Evolutionary conservation across 2,888 invertebrate genomes (phyloP), one percentile per base, ranked within the genome.

Genomic region (Biston betularia): DNA sequence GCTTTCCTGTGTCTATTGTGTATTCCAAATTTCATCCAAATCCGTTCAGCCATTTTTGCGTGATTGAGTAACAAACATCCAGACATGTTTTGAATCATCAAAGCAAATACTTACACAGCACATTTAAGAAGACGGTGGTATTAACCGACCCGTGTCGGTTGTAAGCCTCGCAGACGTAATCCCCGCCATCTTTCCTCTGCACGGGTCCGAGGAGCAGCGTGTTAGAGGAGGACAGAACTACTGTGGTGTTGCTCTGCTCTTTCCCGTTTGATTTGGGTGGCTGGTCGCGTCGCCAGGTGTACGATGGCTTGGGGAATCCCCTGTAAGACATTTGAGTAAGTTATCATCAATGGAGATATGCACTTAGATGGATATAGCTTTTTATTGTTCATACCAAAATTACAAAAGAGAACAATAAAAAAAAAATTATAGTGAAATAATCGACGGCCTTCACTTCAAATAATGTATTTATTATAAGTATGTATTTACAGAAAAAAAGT

Each of bases 91-190:
- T 38, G 14, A 49, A 24, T 4, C n/a, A n/a, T 60, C 8, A 3
- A 34, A 24, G 10, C 4, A 15, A n/a, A 24, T 65, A 95, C 96
- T 97, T 92, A 98, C 98, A 98, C 90, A 96, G 95, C 48, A 98
- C 97, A 87, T 97, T 96, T 76, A 98, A 94, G 73, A 94, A 93
- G 6, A 97, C 96, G 24, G 95, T 94, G 11, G 96, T 95, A 56
- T 94, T 95, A 71, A 95, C 95, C 60, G 94, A 95, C 15, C 98
- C 98, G 70, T 98, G 98, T 75, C 96, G 95, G 87, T 98, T 97
- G 79, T 90, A 95, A 0, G 97, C 97, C 74, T 96, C 95, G 83
- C 98, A 98, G 53, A 96, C 93, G 84, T 98, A 98, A 66, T 95
- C 95, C 0, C 98, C 98, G 40, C 95, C 96, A 77, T 97, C 96